A percentile compares a stretch with the other conserved stretches of the same genome.
Conservation (phyloP, 2,797 vertebrate genomes). For the Semotilus atromaculatus region DNA sequence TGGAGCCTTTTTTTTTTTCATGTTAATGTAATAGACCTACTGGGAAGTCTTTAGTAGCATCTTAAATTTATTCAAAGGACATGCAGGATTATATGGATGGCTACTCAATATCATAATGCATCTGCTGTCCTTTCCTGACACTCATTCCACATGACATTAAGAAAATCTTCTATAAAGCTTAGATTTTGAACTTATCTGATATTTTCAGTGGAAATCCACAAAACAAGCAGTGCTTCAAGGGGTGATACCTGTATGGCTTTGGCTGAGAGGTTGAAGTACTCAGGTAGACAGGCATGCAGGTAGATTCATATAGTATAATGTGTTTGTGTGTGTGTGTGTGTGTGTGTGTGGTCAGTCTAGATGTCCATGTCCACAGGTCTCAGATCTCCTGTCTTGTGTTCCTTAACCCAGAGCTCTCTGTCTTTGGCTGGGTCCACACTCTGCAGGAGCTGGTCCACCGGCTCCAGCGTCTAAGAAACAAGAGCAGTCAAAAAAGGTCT, state of each 20-base stretch:
- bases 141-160: neutral
- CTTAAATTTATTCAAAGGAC: conserved; percentile 12
- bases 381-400: conserved; percentile 93
- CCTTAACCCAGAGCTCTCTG: conserved; percentile 97
- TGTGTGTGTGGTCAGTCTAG: conserved; percentile 70
- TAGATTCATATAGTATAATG: conserved; percentile 40
- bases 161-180: conserved; percentile 32
- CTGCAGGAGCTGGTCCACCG: conserved; percentile 94
- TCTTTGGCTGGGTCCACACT: conserved; percentile 95
- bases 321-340: neutral
- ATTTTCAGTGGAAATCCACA: conserved; percentile 18
- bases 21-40: conserved; percentile 7
- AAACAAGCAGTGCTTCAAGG: conserved; percentile 42
- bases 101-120: neutral
- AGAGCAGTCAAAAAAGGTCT: neutral
- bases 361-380: conserved; percentile 97
- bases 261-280: conserved; percentile 55
- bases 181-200: neutral
- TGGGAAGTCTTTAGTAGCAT: conserved; percentile 17
- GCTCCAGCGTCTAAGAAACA: conserved; percentile 87
- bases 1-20: neutral
- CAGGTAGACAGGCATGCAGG: conserved; percentile 51
- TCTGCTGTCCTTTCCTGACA: neutral
- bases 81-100: conserved; percentile 26
- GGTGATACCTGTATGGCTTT: conserved; percentile 58